phyloP scores from a whole-genome alignment of 2,113 vertebrate species.

The Xiphophorus maculatus region DNA sequence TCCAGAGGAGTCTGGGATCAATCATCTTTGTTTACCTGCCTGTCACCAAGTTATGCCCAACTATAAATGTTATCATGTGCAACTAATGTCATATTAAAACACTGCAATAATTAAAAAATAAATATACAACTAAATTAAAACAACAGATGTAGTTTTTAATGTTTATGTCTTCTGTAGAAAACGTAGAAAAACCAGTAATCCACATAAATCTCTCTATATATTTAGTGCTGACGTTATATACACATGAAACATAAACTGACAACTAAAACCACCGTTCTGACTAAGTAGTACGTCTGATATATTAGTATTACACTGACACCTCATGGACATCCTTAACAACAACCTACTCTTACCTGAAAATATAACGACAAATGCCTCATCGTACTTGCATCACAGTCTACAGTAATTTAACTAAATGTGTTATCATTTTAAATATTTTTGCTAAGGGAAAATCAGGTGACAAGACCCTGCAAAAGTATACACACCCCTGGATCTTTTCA shows the following conservation, averaged over 20 bases:
- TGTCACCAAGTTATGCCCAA: background rate
- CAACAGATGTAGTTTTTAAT: background rate
- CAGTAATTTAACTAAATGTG: background rate
- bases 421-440: background rate
- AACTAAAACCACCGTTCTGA: no score
- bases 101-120: no score
- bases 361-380: background rate
- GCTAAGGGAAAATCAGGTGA: background rate
- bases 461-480: background rate
- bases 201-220: no score
- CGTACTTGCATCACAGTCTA: background rate
- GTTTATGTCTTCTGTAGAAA: background rate
- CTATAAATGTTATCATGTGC: background rate
- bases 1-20: no score
- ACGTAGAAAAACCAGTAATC: no score
- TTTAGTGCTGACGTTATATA: background rate
- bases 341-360: background rate
- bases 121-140: background rate
- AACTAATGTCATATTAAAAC: background rate
- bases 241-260: background rate
- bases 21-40: no score
- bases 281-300: background rate
- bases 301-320: constrained; percentile 50
- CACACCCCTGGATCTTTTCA: no score
- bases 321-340: constrained; percentile 28